A percentile compares a stretch with the other conserved stretches of the same genome.
phyloP scores from a whole-genome alignment of 2,888 invertebrate genomes.

The Altica lythri region DNA sequence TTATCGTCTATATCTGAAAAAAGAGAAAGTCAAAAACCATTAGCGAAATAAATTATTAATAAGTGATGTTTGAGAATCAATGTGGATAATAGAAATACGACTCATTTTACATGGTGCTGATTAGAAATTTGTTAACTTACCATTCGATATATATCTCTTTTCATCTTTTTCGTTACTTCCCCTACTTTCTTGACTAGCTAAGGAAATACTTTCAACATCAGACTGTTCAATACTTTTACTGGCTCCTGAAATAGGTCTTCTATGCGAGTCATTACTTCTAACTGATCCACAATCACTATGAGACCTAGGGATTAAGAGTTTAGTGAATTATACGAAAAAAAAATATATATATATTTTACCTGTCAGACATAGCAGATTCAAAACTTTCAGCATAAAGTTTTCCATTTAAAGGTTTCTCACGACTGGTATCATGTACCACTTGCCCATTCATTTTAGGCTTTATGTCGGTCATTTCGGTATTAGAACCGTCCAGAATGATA shows the following conservation, averaged over 20 bases:
- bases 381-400: slow-evolving; percentile 68
- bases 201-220: slow-evolving; percentile 83
- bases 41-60: not conserved
- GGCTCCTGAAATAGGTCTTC: slow-evolving; percentile 55
- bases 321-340: not conserved
- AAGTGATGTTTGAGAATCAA: not conserved
- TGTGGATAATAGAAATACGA: not conserved
- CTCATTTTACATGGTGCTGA: not conserved
- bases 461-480: slow-evolving; percentile 31
- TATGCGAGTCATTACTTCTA: slow-evolving; percentile 59
- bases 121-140: no score
- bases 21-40: not conserved
- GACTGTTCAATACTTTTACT: slow-evolving; percentile 67
- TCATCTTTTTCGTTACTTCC: slow-evolving; percentile 65
- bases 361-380: slow-evolving; percentile 56
- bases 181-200: slow-evolving; percentile 77
- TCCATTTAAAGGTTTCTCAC: slow-evolving; percentile 52
- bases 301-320: slow-evolving; percentile 56
- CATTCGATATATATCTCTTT: slow-evolving; percentile 22
- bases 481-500: slow-evolving; percentile 59
- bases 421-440: slow-evolving; percentile 50
- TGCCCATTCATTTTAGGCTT: slow-evolving; percentile 59
- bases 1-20: slow-evolving; percentile 40
- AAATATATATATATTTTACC: slow-evolving; percentile 56
- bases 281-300: slow-evolving; percentile 78